Evolutionary conservation across 2,888 invertebrate species (phyloP), one percentile per base, ranked within the genome.

Genomic region (Drosophila histrio): DNA sequence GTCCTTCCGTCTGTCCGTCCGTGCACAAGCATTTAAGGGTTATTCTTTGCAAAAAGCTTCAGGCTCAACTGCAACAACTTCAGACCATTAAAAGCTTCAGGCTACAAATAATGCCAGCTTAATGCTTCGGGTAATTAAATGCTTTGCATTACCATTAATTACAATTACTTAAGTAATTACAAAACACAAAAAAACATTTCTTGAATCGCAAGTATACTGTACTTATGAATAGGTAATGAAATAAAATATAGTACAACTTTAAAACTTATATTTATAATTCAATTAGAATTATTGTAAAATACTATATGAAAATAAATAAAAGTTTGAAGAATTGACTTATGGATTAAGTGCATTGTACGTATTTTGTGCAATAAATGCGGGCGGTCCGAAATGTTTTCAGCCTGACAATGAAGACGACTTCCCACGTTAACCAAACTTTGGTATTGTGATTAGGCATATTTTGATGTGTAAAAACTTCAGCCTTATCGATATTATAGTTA

Each of bases 11-110:
- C n/a, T 11, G 9, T 4, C 11, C 32, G 44, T 11, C 21, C 32
- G 17, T 15, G 17, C 26, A n/a, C 36, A 32, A 44, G 34, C 38
- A 32, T 69, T 54, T 17, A 56, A 30, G 65, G 66, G 53, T 64
- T 56, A 47, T 43, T 34, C 24, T 49, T 57, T 13, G 39, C 46
- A 38, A 54, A 38, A 50, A 52, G 53, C 53, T 39, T 41, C n/a
- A 57, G 53, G 36, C 13, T 30, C 38, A 53, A 36, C 61, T 71
- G 60, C 52, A 68, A 53, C 56, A 49, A 73, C 60, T 53, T 60
- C 13, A 46, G 50, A 19, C 15, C 28, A 44, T 44, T 49, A 15
- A 54, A 24, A 24, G 53, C 54, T 32, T 22, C 28, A n/a, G 32
- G 32, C 41, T 39, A 34, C 28, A 32, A 21, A 17, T 24, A 13